Conservation (phyloP, 2,113 vertebrate genomes). For the Pygoscelis antarcticus region DNA sequence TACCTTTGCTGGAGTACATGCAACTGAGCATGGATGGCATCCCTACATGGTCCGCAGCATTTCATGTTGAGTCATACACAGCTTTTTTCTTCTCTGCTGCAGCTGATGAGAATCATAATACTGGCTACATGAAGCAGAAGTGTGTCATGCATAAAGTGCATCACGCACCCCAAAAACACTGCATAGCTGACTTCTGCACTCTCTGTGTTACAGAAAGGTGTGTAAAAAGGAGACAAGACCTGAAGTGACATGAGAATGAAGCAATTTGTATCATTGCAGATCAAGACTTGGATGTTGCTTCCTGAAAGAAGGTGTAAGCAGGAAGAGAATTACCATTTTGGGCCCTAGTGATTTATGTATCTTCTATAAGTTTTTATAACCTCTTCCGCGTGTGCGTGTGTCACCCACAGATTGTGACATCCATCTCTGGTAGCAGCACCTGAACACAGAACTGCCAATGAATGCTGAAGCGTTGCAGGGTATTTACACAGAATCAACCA, state of each 20-base stretch:
- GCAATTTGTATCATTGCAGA: neutral
- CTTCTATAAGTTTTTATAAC: neutral
- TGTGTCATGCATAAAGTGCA: neutral
- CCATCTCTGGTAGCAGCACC: rapidly evolving
- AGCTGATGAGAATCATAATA: neutral
- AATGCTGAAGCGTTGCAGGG: neutral
- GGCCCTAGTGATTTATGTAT: neutral
- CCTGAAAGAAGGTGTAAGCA: neutral
- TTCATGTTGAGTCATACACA: neutral
- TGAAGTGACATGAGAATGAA: neutral
- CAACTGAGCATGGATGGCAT: neutral
- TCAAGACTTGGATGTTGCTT: neutral
- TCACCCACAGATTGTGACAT: neutral
- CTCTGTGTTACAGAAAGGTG: neutral
- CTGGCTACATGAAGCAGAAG: neutral
- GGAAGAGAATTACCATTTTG: neutral
- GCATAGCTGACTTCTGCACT: neutral
- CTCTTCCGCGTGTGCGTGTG: neutral
- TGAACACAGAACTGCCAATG: neutral
- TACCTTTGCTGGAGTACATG: neutral
- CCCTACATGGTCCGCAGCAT: neutral
- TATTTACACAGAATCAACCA: neutral
- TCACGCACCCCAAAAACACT: neutral
- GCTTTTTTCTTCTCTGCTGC: neutral
- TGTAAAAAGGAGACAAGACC: neutral